Evolutionary conservation across 2,113 vertebrate species (phyloP).

Genomic region (Sprattus sprattus): DNA sequence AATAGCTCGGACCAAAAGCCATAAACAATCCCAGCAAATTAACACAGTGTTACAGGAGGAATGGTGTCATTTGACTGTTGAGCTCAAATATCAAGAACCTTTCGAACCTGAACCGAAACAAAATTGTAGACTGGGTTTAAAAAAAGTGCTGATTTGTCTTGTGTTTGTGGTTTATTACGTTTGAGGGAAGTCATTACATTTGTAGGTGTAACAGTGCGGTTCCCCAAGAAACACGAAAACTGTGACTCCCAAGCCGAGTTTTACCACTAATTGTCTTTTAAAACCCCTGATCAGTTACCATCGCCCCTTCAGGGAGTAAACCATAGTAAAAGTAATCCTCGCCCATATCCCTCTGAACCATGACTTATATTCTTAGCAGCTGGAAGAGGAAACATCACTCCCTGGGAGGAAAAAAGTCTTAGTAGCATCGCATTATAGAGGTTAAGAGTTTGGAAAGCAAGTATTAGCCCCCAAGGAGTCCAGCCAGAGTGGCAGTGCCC

Average conservation of each 20-base stretch:
- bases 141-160: too few species aligned
- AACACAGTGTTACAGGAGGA: too few species aligned
- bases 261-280: conserved; percentile 48
- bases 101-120: too few species aligned
- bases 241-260: conserved; percentile 35
- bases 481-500: conserved; percentile 10
- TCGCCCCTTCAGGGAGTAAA: conserved; percentile 37
- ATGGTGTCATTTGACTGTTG: too few species aligned
- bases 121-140: too few species aligned
- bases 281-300: conserved; percentile 40
- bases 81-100: too few species aligned
- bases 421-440: not conserved
- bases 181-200: too few species aligned
- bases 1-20: too few species aligned
- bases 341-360: conserved; percentile 32
- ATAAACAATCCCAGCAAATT: too few species aligned
- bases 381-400: not conserved
- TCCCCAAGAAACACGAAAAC: conserved; percentile 33
- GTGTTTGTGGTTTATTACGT: too few species aligned
- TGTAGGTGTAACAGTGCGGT: conserved; percentile 21
- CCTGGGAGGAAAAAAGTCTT: not conserved
- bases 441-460: not conserved
- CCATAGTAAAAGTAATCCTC: conserved; percentile 47
- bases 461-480: not conserved
- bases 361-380: conserved; percentile 30